phyloP scores from a whole-genome alignment of 1,140 invertebrate genomes.

The Hydropsyche tenuis region DNA sequence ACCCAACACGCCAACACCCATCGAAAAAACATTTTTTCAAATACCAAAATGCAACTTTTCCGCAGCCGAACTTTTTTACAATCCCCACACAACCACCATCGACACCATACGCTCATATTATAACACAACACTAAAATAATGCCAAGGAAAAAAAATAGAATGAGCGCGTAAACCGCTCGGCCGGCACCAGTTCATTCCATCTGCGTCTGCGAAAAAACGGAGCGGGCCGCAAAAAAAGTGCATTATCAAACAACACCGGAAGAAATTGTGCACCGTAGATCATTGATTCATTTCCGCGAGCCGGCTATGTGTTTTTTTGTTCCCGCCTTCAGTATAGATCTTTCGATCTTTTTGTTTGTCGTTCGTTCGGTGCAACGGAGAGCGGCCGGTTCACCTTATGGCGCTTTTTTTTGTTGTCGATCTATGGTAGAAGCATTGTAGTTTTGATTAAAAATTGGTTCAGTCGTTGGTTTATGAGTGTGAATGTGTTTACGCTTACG shows the following conservation, averaged over 20 bases:
- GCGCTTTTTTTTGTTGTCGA: neutral
- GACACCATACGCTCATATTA: no score
- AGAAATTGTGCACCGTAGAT: conserved; percentile 42
- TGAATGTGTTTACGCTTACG: no score
- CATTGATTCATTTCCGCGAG: conserved; percentile 41
- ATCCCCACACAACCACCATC: no score
- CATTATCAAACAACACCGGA: conserved; percentile 40
- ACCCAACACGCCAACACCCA: no score
- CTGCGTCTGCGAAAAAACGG: conserved; percentile 26
- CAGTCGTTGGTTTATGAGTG: no score
- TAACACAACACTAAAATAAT: no score
- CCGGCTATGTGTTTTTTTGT: conserved; percentile 30
- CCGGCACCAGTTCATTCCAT: conserved; percentile 29
- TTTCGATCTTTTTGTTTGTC: neutral
- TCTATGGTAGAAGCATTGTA: neutral
- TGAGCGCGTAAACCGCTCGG: neutral
- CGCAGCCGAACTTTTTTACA: no score
- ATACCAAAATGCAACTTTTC: no score
- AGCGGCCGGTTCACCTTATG: conserved; percentile 13
- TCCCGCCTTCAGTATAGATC: neutral
- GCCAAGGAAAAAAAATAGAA: no score
- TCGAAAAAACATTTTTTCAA: no score
- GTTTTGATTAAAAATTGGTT: no score
- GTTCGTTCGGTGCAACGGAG: conserved; percentile 2
- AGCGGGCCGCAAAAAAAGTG: conserved; percentile 23